Evolutionary conservation across 30 jellyfish, hydroid and myxozoan species (phyloP), one percentile per base, ranked within the genome.

Genomic region (Aurelia sp.): DNA sequence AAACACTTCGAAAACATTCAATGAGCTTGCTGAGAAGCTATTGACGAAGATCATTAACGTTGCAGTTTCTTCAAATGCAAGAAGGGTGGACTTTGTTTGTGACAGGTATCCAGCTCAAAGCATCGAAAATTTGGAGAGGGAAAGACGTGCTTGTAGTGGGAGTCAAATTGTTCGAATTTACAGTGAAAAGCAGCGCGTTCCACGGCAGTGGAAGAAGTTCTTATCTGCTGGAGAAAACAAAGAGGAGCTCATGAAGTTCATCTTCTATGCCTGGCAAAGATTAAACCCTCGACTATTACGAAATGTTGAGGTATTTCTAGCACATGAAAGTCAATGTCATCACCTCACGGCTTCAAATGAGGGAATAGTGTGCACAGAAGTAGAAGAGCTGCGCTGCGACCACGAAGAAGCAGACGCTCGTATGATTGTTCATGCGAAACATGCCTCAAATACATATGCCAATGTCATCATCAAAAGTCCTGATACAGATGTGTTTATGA

Each of bases 341-440:
- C 86, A 40, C 53, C 69, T 81, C 20, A 16, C 20, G 3, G 82
- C 79, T 47, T 15, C 59, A 52, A 51, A 31, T 61, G 67, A 79
- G 55, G 67, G 44, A 61, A 61, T 81, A 33, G 89, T 80, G 67
- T 51, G 76, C 69, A 59, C 65, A 13, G 69, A 69, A 9, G 50
- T 88, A 50, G 58, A 82, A 21, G 96, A 68, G 82, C 79, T 90
- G 74, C 41, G 18, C 73, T 84, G 89, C 48, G 84, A 82, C 41
- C 97, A 90, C 72, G 96, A 90, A 76, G 96, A 82, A 85, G 96
- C 91, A 40, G 96, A 90, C 71, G 76, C 97, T 65, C 61, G 96
- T 44, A 30, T 78, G 87, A 35, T 69, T 11, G 63, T 78, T 47
- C 88, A 78, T 88, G 96, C 92, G 31, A 73, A 81, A 23, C 97